Evolutionary conservation across 2,888 invertebrate genomes (phyloP).

Genomic region (Celastrina argiolus): DNA sequence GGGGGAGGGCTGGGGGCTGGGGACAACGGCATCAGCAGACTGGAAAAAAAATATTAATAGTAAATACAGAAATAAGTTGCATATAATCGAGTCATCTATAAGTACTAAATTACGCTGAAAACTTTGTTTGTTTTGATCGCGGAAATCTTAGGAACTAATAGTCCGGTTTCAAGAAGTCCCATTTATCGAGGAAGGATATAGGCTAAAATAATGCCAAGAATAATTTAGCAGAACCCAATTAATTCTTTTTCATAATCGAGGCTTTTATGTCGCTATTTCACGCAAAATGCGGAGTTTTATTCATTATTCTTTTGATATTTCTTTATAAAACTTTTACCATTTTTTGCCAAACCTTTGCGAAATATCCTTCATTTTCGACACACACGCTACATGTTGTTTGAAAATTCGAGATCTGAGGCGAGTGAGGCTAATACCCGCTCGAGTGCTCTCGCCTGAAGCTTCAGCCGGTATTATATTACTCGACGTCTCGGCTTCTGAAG

Average conservation of each 20-base stretch:
- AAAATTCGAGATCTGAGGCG: not conserved
- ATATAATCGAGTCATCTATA: no score
- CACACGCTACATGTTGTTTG: constrained; percentile 1
- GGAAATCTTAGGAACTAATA: no score
- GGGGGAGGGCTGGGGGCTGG: constrained; percentile 4
- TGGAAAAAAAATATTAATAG: constrained; percentile 18
- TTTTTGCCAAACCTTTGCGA: not conserved
- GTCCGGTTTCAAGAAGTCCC: no score
- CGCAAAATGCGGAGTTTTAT: no score
- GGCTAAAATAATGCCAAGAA: no score
- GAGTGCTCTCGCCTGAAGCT: not conserved
- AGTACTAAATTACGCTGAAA: no score
- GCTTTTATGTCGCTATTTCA: no score
- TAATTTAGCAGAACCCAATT: no score
- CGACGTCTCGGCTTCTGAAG: not conserved
- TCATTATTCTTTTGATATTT: not conserved
- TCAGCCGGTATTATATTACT: constrained; percentile 7
- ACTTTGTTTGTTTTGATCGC: no score
- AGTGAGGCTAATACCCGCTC: not conserved
- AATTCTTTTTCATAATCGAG: no score
- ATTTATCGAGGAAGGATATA: no score
- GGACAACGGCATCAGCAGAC: constrained; percentile 20
- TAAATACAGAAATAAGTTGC: no score
- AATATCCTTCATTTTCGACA: not conserved
- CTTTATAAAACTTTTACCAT: not conserved